These are phyloP conservation scores for Gibbula magus DNA, from an alignment of 2,888 invertebrate genomes.

Conservation along the genomic window DNA sequence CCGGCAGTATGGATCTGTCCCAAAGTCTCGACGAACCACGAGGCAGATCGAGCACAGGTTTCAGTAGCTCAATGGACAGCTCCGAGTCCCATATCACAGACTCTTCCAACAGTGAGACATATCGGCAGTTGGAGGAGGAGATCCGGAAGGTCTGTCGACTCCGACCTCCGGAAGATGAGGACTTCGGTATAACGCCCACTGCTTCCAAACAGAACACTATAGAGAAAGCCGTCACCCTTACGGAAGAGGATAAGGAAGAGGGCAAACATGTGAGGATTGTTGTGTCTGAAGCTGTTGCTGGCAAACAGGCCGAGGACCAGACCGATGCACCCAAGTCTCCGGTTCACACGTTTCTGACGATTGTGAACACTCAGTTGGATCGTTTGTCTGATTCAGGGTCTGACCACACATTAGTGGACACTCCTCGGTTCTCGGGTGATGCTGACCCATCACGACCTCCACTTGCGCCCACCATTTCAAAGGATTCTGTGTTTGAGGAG, in stretches of 20 bases:
- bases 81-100: conserved; percentile 27
- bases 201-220: conserved; percentile 39
- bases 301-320: background rate
- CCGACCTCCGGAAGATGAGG: conserved; percentile 43
- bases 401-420: conserved; percentile 49
- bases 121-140: conserved; percentile 23
- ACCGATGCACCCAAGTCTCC: background rate
- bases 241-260: background rate
- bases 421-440: conserved; percentile 25
- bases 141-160: conserved; percentile 2
- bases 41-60: conserved; percentile 35
- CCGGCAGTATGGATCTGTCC: background rate
- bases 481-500: conserved; percentile 5
- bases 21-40: conserved; percentile 30
- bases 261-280: conserved; percentile 28
- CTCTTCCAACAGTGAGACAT: background rate
- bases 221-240: conserved; percentile 31
- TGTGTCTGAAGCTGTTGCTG: conserved; percentile 11
- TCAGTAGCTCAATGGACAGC: conserved; percentile 54
- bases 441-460: background rate
- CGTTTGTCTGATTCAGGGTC: conserved; percentile 41
- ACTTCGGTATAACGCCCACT: conserved; percentile 43
- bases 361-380: conserved; percentile 30
- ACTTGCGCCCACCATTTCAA: background rate
- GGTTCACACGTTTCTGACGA: conserved; percentile 25